Conservation (phyloP, 2,888 invertebrate genomes). For the Drosophila sordidula region DNA sequence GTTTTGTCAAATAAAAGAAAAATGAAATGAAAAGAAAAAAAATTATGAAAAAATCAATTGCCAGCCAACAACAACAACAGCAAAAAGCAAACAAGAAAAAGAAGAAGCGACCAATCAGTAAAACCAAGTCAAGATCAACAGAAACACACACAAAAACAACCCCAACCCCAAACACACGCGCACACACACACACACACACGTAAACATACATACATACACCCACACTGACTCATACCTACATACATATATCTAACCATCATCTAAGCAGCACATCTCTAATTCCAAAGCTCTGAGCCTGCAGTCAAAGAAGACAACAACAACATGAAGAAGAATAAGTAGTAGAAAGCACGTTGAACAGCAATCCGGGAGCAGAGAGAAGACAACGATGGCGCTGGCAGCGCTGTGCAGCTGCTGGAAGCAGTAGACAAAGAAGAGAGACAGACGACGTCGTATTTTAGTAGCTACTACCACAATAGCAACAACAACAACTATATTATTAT, state of each 20-base stretch:
- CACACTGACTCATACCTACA: slow-evolving; percentile 45
- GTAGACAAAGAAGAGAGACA: slow-evolving; percentile 24
- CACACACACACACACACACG: slow-evolving; percentile 29
- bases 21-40: slow-evolving; percentile 67
- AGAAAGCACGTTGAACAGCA: slow-evolving; percentile 48
- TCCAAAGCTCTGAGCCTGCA: slow-evolving; percentile 78
- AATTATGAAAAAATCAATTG: slow-evolving; percentile 74
- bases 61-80: slow-evolving; percentile 67
- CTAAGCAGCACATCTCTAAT: slow-evolving; percentile 76
- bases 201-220: slow-evolving; percentile 34
- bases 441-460: slow-evolving; percentile 55
- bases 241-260: slow-evolving; percentile 60
- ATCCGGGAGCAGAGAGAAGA: slow-evolving; percentile 33
- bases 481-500: slow-evolving; percentile 60
- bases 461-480: slow-evolving; percentile 59
- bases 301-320: slow-evolving; percentile 36
- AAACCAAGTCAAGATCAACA: slow-evolving; percentile 76
- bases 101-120: slow-evolving; percentile 64
- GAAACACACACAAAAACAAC: slow-evolving; percentile 35
- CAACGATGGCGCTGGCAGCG: slow-evolving; percentile 48
- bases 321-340: slow-evolving; percentile 11
- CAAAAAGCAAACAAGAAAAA: slow-evolving; percentile 46
- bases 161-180: slow-evolving; percentile 28
- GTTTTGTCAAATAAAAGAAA: slow-evolving; percentile 64
- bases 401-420: slow-evolving; percentile 46